These are phyloP conservation scores for Xanthorhoe spadicearia DNA, from an alignment of 2,888 invertebrate genomes.

Conservation along the genomic window DNA sequence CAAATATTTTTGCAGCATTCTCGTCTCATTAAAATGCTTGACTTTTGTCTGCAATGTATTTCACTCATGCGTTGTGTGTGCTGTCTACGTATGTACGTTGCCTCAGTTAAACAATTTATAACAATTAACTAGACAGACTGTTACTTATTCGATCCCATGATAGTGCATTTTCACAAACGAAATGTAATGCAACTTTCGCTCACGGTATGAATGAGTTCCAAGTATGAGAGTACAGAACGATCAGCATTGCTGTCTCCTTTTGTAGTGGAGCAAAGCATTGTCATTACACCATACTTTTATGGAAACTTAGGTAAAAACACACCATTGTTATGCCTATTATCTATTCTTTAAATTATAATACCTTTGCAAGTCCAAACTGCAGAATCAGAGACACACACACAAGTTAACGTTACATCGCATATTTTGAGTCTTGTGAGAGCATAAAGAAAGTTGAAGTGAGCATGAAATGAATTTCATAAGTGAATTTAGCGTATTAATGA, in stretches of 20 bases:
- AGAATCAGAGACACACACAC: background rate
- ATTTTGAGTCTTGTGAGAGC: conserved; percentile 39
- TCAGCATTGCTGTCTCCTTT: conserved; percentile 29
- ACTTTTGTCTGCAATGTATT: conserved; percentile 5
- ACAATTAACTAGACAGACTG: conserved; percentile 28
- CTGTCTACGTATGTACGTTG: conserved; percentile 1
- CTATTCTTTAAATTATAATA: conserved; percentile 5
- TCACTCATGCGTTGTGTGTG: background rate
- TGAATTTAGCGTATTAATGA: conserved; percentile 41
- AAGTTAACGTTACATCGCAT: conserved; percentile 24
- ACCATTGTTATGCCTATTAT: conserved; percentile 20
- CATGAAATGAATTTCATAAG: conserved; percentile 44
- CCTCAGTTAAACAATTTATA: conserved; percentile 17
- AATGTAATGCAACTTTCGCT: conserved; percentile 75
- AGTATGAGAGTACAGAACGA: conserved; percentile 27
- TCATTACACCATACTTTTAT: conserved; percentile 30
- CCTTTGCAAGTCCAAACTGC: conserved; percentile 4
- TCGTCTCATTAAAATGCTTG: background rate
- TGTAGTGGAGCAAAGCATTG: conserved; percentile 22
- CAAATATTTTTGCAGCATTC: background rate
- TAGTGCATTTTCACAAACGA: conserved; percentile 72
- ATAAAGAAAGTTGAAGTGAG: conserved; percentile 44
- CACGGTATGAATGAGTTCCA: conserved; percentile 42
- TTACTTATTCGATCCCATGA: conserved; percentile 60
- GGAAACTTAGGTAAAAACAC: conserved; percentile 30